phyloP scores from a whole-genome alignment of 1,140 invertebrate genomes.

The Eueides isabella region DNA sequence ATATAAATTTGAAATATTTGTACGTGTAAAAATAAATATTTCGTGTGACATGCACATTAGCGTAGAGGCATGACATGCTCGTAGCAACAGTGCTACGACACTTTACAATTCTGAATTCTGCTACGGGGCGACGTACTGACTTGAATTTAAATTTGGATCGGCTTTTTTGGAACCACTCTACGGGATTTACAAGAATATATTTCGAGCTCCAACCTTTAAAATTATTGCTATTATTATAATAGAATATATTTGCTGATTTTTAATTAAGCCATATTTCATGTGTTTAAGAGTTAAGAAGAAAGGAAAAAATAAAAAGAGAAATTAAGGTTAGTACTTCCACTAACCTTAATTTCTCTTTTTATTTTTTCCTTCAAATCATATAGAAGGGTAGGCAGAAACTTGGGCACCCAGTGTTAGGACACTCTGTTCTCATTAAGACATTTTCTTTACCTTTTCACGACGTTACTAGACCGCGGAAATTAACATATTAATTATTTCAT shows the following conservation, averaged over 20 bases:
- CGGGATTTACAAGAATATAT: background rate
- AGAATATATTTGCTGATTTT: background rate
- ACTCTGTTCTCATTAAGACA: no score
- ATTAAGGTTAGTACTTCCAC: no score
- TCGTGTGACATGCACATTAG: background rate
- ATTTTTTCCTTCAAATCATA: no score
- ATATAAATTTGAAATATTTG: background rate
- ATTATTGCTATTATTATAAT: background rate
- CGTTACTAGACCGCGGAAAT: no score
- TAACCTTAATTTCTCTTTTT: no score
- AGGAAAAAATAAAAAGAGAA: no score
- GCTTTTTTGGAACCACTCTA: conserved; percentile 4
- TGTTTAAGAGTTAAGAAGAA: no score
- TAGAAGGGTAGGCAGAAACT: no score
- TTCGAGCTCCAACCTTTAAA: background rate
- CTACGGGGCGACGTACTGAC: background rate
- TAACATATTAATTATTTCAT: no score
- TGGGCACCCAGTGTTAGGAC: no score
- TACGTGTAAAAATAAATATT: background rate
- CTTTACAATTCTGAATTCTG: conserved; percentile 7
- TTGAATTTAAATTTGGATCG: conserved; percentile 10
- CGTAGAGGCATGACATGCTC: background rate
- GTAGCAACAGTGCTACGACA: conserved; percentile 6
- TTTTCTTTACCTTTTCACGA: no score
- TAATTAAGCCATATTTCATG: no score